Base-by-base conservation (phyloP, 2,113 vertebrate genomes). In the Ptychochromis oligacanthus region DNA sequence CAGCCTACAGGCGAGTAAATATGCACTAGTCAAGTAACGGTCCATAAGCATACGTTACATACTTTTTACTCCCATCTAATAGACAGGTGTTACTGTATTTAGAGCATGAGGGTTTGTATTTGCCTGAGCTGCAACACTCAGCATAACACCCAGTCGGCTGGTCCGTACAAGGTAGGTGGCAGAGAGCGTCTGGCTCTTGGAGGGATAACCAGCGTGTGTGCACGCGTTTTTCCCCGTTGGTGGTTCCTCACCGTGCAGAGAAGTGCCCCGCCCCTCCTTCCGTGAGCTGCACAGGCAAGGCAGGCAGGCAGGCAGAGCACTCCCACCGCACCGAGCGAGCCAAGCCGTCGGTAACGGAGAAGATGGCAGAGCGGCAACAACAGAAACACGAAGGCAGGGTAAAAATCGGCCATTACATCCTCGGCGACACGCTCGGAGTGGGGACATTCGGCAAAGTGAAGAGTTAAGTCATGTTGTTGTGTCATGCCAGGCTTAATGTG, bases 361-460 rank as follows among this genome's bases (percentile, higher is more conserved):
- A 97, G 92, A 99, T 99, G 97, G 98, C 97, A 95, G 98, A 98
- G 97, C 89, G 93, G 90, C 98, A 97, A 90, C 96, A 95, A 89
- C 96, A 95, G 96, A 98, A 98, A 91, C 97, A 97, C 95, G 98
- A 99, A 95, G 97, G 97, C 94, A 95, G 98, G 90, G 97, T 98
- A 81, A 98, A 98, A 93, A 99, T 99, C 92, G 98, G 98, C 18
- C 97, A 99, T 93, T 99, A 99, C 94, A 95, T 98, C 92, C 96
- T 99, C 80, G 98, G 98, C 24, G 98, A 98, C 96, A 99, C 98
- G 64, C 97, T 99, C 77, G 98, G 98, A 92, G 97, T 99, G 90
- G 98, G 98, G 88, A 99, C 98, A 82, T 99, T 99, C 93, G 98
- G 98, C 88, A 99, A 99, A 98, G 98, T 99, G 84, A 99, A 99